Percentiles rank a stretch among this genome's conserved stretches.
Evolutionary conservation across 2,888 invertebrate species (phyloP).

Genomic region (Drosophila colorata): DNA sequence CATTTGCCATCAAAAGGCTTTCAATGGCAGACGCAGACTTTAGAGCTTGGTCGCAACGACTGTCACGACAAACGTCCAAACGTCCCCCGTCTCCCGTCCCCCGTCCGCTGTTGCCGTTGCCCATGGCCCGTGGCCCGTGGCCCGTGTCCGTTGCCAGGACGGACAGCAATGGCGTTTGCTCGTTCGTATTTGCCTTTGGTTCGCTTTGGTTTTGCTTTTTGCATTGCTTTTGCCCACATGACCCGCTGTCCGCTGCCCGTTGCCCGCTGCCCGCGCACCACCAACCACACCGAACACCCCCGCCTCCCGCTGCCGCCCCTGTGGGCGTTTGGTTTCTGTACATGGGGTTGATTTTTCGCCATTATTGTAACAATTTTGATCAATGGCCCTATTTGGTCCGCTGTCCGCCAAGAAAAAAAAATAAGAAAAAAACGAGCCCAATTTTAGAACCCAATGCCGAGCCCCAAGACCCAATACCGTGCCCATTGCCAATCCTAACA

Average conservation of each 20-base stretch:
- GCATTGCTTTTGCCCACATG: conserved; percentile 22
- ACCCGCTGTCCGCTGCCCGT: conserved; percentile 1
- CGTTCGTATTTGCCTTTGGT: conserved; percentile 51
- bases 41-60: conserved; percentile 24
- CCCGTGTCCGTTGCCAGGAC: conserved; percentile 58
- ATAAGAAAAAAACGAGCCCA: conserved; percentile 45
- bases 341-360: conserved; percentile 81
- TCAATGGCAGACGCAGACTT: conserved; percentile 72
- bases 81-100: conserved; percentile 20
- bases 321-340: conserved; percentile 48
- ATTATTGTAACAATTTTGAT: conserved; percentile 83
- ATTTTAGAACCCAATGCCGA: conserved; percentile 11
- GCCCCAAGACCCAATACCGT: conserved; percentile 20
- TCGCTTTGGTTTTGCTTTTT: conserved; percentile 36
- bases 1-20: conserved; percentile 72
- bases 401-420: conserved; percentile 52
- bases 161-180: conserved; percentile 75
- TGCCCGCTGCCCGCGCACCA: conserved; percentile 3
- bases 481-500: conserved; percentile 33
- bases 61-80: conserved; percentile 31
- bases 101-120: conserved; percentile 9
- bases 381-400: conserved; percentile 77
- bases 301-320: conserved; percentile 3
- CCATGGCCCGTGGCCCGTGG: conserved; percentile 23
- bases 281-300: conserved; percentile 6